A percentile compares a stretch with the other conserved stretches of the same genome.
Evolutionary conservation across 2,797 vertebrate genomes (phyloP).

Genomic region (Avahi laniger): DNA sequence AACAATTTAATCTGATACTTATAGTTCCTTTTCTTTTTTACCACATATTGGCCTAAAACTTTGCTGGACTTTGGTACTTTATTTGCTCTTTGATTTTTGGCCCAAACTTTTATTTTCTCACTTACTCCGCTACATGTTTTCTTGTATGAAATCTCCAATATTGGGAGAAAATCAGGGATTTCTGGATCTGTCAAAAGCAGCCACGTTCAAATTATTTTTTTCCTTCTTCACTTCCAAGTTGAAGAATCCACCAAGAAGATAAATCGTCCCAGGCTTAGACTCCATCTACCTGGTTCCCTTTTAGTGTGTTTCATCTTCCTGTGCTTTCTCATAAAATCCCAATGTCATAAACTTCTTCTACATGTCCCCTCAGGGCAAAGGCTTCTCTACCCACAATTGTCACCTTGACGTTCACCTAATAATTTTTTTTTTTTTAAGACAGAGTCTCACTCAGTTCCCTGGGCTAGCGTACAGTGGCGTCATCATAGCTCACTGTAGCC

Average conservation of each 20-base stretch:
- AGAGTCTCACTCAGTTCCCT: not conserved
- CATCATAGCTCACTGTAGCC: not conserved
- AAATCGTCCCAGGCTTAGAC: not conserved
- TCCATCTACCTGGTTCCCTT: not conserved
- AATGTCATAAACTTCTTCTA: not conserved
- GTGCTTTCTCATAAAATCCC: not conserved
- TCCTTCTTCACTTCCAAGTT: not conserved
- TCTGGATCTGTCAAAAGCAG: not conserved
- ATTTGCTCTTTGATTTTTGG: slow-evolving; percentile 11
- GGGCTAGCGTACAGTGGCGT: not conserved
- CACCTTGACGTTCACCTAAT: not conserved
- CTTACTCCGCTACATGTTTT: not conserved
- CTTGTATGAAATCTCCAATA: not conserved
- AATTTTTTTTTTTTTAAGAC: not conserved
- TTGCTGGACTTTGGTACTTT: not conserved
- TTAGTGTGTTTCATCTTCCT: not conserved
- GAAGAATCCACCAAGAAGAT: not conserved
- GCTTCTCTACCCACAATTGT: not conserved
- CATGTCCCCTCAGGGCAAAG: not conserved
- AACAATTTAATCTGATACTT: not conserved
- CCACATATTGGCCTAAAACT: not conserved
- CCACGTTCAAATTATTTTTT: not conserved
- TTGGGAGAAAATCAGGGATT: not conserved
- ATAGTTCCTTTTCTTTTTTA: not conserved
- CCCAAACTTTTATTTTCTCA: not conserved